phyloP scores from a whole-genome alignment of 1,140 invertebrate species.

The Cryptotermes secundus region DNA sequence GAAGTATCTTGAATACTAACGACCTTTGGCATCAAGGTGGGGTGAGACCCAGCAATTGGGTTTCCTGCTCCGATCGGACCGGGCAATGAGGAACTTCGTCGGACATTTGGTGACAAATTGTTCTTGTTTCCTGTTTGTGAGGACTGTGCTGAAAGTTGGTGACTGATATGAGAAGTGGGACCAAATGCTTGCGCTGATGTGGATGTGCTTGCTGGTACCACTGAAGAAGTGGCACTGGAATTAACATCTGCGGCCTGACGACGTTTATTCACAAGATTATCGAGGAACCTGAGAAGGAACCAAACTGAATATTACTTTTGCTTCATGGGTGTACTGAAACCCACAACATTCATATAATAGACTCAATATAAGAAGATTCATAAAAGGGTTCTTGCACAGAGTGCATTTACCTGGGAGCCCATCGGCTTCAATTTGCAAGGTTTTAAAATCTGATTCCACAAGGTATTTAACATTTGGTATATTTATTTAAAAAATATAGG shows the following conservation, averaged over 20 bases:
- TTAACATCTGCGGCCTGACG: conserved; percentile 66
- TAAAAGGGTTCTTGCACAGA: background rate
- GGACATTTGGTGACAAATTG: conserved; percentile 29
- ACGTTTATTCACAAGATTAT: conserved; percentile 69
- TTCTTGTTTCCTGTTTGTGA: conserved; percentile 30
- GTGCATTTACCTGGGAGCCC: background rate
- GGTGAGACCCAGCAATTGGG: conserved; percentile 49
- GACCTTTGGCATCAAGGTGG: background rate
- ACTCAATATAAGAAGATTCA: too few relatives aligned
- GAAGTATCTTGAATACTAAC: conserved; percentile 20
- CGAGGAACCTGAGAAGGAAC: conserved; percentile 59
- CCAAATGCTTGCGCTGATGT: conserved; percentile 7
- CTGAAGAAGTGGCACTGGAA: conserved; percentile 38
- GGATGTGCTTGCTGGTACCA: background rate
- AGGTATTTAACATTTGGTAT: too few relatives aligned
- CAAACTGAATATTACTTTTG: conserved; percentile 14
- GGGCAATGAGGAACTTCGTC: conserved; percentile 42
- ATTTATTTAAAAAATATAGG: too few relatives aligned
- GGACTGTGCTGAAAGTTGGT: conserved; percentile 28
- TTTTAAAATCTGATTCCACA: too few relatives aligned
- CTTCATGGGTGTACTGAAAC: background rate
- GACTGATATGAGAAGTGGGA: conserved; percentile 31
- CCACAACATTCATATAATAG: conserved; percentile 13
- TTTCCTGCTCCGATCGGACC: conserved; percentile 46
- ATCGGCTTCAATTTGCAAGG: too few relatives aligned